A percentile compares a stretch with the other conserved stretches of the same genome.
Evolutionary conservation across 1,140 invertebrate species (phyloP).

Genomic region (Orchestia grillus): DNA sequence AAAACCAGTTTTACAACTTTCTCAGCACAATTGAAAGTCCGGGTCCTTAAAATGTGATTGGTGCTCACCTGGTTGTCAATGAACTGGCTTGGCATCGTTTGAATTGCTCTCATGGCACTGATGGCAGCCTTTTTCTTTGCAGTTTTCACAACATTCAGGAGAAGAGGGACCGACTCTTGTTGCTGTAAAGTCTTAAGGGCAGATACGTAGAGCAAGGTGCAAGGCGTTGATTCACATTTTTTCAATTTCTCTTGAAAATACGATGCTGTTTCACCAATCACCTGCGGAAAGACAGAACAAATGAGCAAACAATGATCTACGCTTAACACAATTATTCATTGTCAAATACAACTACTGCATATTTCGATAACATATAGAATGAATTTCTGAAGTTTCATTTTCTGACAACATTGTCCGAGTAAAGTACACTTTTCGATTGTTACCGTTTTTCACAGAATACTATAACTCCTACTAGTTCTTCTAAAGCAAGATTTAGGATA

Average conservation of each 20-base stretch:
- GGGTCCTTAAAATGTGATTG: neutral
- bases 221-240: conserved; percentile 75
- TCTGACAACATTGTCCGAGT: too few species aligned
- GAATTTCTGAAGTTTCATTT: too few species aligned
- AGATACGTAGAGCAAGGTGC: conserved; percentile 77
- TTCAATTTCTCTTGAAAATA: conserved; percentile 74
- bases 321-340: too few species aligned
- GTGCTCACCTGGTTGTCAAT: conserved; percentile 72
- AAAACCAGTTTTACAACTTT: neutral
- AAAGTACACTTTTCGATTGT: too few species aligned
- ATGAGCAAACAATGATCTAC: neutral
- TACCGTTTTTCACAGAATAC: too few species aligned
- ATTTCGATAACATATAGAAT: too few species aligned
- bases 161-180: conserved; percentile 74
- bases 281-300: neutral
- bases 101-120: conserved; percentile 78
- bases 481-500: neutral
- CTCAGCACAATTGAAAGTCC: neutral
- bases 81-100: conserved; percentile 73
- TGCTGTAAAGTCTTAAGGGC: conserved; percentile 79
- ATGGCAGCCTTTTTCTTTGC: conserved; percentile 75
- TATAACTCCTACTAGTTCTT: neutral
- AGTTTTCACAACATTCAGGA: conserved; percentile 75
- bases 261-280: conserved; percentile 73
- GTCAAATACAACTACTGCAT: too few species aligned